These are phyloP conservation scores for Tenthredo livida DNA, from an alignment of 2,888 invertebrate genomes.

Conservation along the genomic window DNA sequence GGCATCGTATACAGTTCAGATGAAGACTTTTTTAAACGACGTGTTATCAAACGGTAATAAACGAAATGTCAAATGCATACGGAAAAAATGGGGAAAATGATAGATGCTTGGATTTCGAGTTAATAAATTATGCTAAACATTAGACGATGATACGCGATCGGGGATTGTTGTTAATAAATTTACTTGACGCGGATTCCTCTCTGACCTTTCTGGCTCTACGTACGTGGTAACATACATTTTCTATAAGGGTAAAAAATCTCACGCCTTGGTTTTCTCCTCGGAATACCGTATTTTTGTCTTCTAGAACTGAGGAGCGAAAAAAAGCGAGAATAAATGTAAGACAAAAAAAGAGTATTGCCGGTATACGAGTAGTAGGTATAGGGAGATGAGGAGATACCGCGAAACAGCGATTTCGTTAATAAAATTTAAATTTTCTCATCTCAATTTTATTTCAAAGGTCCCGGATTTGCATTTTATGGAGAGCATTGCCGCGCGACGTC, in stretches of 20 bases:
- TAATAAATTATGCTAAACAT: background rate
- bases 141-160: background rate
- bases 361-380: background rate
- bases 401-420: constrained; percentile 47
- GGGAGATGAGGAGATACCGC: background rate
- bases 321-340: background rate
- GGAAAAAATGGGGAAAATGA: background rate
- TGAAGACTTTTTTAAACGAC: background rate
- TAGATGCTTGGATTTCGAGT: background rate
- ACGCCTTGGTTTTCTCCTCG: background rate
- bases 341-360: background rate
- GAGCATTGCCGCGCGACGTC: background rate
- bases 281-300: background rate
- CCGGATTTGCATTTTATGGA: constrained; percentile 60
- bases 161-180: background rate
- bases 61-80: background rate
- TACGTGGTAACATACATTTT: background rate
- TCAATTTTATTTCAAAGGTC: constrained; percentile 59
- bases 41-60: background rate
- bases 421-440: constrained; percentile 56
- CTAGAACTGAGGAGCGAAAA: background rate
- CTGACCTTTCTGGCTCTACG: background rate
- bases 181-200: background rate
- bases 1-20: background rate
- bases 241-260: background rate